Conservation (phyloP, 2,113 vertebrate genomes). For the Mus pahari region DNA sequence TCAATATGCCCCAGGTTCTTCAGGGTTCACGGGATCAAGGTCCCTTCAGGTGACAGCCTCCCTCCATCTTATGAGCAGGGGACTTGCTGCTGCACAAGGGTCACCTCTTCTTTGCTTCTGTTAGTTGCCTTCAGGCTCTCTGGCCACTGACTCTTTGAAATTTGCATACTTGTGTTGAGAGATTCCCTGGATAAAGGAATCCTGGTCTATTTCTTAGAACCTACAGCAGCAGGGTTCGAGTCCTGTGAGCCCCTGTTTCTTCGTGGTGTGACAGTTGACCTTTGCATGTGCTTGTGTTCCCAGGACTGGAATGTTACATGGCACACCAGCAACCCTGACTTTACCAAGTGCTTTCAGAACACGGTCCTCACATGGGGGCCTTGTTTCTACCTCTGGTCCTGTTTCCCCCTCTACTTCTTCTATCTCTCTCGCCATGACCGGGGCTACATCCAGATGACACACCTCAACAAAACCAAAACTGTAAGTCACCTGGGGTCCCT, state of each 20-base stretch:
- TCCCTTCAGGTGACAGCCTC: background rate
- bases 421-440: conserved; percentile 89
- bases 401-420: conserved; percentile 91
- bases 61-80: background rate
- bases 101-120: fast-evolving
- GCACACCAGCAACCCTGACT: conserved; percentile 91
- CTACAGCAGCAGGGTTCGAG: fast-evolving
- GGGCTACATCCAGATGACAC: conserved; percentile 96
- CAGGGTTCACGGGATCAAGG: fast-evolving
- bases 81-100: background rate
- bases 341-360: conserved; percentile 97
- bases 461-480: conserved; percentile 96
- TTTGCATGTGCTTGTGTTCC: background rate
- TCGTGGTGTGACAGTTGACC: background rate
- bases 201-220: background rate
- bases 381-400: conserved; percentile 94
- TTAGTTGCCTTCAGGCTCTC: background rate
- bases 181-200: background rate
- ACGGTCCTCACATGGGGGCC: conserved; percentile 94
- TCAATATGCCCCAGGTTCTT: no score
- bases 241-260: fast-evolving
- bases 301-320: conserved; percentile 96
- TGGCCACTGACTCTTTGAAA: background rate
- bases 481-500: conserved; percentile 82
- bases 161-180: background rate